These are phyloP conservation scores for Nerophis ophidion DNA, from an alignment of 2,113 vertebrate genomes.

Conservation along the genomic window DNA sequence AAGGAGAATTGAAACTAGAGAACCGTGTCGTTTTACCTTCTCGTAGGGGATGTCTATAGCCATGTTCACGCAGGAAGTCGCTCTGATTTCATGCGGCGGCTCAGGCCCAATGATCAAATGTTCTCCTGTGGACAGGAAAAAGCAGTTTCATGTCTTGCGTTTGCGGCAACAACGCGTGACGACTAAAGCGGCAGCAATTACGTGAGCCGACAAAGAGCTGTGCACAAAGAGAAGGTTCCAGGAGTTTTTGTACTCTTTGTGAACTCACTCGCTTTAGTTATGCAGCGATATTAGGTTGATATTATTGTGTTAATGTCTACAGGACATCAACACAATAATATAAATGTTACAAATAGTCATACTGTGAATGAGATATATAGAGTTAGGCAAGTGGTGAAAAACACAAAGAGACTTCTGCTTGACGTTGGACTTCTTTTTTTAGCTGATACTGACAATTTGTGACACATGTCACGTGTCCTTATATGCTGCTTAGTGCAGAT, in stretches of 20 bases:
- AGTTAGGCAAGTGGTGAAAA: too few relatives aligned
- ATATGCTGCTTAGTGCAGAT: too few relatives aligned
- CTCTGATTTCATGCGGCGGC: neutral
- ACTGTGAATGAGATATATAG: too few relatives aligned
- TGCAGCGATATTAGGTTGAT: neutral
- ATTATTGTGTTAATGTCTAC: too few relatives aligned
- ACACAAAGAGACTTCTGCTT: too few relatives aligned
- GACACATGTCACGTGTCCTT: too few relatives aligned
- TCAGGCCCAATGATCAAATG: neutral
- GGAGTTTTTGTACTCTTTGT: neutral
- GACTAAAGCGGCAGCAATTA: neutral
- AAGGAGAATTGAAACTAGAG: too few relatives aligned
- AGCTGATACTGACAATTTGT: too few relatives aligned
- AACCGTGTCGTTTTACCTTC: conserved; percentile 41
- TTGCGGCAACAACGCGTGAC: neutral
- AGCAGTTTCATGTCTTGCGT: neutral
- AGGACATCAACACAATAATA: neutral
- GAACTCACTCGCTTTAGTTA: neutral
- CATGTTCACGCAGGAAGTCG: conserved; percentile 36
- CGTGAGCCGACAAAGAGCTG: neutral
- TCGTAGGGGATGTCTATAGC: conserved; percentile 50
- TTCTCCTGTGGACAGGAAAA: conserved; percentile 4
- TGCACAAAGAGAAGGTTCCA: neutral
- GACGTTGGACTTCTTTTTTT: too few relatives aligned
- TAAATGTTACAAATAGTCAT: too few relatives aligned